A percentile compares a stretch with the other conserved stretches of the same genome.
Conservation (phyloP, 2,888 invertebrate species). For the Xestobium rufovillosum region DNA sequence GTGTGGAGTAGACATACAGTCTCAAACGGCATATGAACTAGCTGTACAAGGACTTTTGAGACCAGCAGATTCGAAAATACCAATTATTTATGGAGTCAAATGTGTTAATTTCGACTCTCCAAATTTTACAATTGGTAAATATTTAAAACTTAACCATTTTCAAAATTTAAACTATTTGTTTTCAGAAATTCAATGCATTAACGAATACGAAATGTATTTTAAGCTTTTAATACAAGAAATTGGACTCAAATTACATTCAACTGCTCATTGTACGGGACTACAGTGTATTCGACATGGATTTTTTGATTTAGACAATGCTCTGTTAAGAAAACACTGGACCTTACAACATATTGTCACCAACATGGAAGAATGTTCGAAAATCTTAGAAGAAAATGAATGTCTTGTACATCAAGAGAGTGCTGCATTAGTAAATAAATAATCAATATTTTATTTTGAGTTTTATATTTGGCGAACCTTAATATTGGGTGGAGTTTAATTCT, state of each 20-base stretch:
- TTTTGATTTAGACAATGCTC: slow-evolving; percentile 66
- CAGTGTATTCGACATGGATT: slow-evolving; percentile 78
- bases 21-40: slow-evolving; percentile 84
- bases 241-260: slow-evolving; percentile 68
- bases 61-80: slow-evolving; percentile 60
- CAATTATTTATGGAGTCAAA: slow-evolving; percentile 79
- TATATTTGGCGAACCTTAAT: no score
- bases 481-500: no score
- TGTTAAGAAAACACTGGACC: slow-evolving; percentile 78
- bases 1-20: slow-evolving; percentile 73
- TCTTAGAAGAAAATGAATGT: slow-evolving; percentile 48
- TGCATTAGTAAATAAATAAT: slow-evolving; percentile 24
- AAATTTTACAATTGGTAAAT: slow-evolving; percentile 71
- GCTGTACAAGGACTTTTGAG: slow-evolving; percentile 75
- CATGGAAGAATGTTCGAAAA: slow-evolving; percentile 49
- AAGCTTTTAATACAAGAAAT: slow-evolving; percentile 74
- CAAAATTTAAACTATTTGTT: slow-evolving; percentile 17
- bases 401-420: slow-evolving; percentile 41
- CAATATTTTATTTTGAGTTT: no score
- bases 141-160: slow-evolving; percentile 9
- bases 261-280: slow-evolving; percentile 72
- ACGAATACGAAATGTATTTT: slow-evolving; percentile 74
- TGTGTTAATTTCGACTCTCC: slow-evolving; percentile 77
- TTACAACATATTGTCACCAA: slow-evolving; percentile 61
- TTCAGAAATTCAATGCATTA: slow-evolving; percentile 78